Evolutionary conservation across 2,797 vertebrate species (phyloP).

Genomic region (Poeciliopsis turneri): DNA sequence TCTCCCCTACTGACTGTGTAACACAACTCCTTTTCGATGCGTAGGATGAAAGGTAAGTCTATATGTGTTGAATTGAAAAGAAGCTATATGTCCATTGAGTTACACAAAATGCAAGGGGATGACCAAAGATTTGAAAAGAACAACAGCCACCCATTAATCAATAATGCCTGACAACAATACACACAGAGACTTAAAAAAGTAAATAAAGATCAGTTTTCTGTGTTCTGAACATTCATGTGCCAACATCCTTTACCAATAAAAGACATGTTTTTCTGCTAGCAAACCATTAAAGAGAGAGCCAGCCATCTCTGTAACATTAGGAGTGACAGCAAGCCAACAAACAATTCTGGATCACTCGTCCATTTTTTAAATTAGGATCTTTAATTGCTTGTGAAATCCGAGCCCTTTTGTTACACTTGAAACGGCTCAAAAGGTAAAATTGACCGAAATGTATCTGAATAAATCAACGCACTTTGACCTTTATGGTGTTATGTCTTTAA

Average conservation of each 20-base stretch:
- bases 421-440: conserved; percentile 39
- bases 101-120: conserved; percentile 37
- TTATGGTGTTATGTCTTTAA: conserved; percentile 15
- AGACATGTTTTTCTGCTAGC: conserved; percentile 12
- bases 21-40: conserved; percentile 56
- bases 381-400: conserved; percentile 29
- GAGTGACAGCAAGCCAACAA: conserved; percentile 33
- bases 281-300: conserved; percentile 35
- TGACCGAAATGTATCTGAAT: conserved; percentile 51
- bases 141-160: conserved; percentile 42
- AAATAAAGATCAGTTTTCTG: not conserved
- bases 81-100: conserved; percentile 35
- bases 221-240: not conserved
- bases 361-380: conserved; percentile 25
- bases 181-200: not conserved
- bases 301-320: conserved; percentile 44
- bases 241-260: conserved; percentile 5
- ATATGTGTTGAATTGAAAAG: conserved; percentile 49
- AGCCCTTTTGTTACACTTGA: not conserved
- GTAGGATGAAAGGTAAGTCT: conserved; percentile 63
- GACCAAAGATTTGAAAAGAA: conserved; percentile 48
- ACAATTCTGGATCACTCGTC: conserved; percentile 33
- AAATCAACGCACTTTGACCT: conserved; percentile 58
- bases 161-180: conserved; percentile 13
- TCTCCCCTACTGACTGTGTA: conserved; percentile 44